These are phyloP conservation scores for Pristionchus arcanus DNA, from an alignment of 2,888 invertebrate genomes.

Conservation along the genomic window DNA sequence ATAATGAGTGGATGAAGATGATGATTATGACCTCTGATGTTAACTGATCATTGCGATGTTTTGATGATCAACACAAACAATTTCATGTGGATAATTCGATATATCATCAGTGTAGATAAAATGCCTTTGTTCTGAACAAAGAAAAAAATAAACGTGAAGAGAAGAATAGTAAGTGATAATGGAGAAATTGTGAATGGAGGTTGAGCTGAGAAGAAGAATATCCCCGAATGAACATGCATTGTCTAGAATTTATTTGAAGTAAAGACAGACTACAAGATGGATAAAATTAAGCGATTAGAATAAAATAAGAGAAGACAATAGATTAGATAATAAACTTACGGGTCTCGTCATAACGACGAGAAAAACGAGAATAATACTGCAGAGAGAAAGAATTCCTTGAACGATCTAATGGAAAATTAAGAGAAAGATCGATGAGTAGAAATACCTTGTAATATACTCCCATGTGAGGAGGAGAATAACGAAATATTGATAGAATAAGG, in stretches of 20 bases:
- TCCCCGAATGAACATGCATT: slow-evolving; percentile 42
- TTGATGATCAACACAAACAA: not conserved
- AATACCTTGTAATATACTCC: slow-evolving; percentile 19
- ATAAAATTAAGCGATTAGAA: not conserved
- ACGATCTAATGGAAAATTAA: not conserved
- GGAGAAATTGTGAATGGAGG: not conserved
- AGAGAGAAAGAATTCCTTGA: slow-evolving; percentile 10
- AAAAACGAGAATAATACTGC: not conserved
- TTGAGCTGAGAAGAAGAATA: slow-evolving; percentile 34
- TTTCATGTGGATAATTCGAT: not conserved
- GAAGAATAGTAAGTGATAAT: not conserved
- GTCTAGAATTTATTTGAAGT: slow-evolving; percentile 5
- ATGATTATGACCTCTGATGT: not conserved
- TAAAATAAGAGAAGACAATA: too few species aligned
- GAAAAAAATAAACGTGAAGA: not conserved
- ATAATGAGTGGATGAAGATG: not conserved
- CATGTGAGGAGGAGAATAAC: slow-evolving; percentile 25
- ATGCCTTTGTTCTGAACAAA: slow-evolving; percentile 49
- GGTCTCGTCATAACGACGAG: not conserved
- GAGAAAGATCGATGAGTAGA: not conserved
- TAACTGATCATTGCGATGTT: not conserved
- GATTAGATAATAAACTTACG: not conserved
- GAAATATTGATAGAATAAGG: not conserved
- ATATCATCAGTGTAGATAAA: slow-evolving; percentile 35
- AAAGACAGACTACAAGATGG: not conserved